Evolutionary conservation across 1,140 invertebrate species (phyloP).

Genomic region (Danaus melanippus): DNA sequence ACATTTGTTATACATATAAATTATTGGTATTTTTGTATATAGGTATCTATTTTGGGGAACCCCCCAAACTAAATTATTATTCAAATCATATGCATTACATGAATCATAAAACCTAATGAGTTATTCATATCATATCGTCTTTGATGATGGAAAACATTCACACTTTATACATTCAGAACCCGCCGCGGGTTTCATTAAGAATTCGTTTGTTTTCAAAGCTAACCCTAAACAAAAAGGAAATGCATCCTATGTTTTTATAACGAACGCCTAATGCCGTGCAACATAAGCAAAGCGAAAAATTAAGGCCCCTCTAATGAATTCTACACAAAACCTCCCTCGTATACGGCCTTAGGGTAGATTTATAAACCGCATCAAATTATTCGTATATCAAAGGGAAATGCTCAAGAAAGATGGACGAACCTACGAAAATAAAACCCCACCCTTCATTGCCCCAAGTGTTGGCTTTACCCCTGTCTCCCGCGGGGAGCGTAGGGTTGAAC

Average conservation of each 20-base stretch:
- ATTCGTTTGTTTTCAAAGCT: constrained; percentile 42
- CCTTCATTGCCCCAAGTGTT: constrained; percentile 28
- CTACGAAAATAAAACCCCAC: constrained; percentile 37
- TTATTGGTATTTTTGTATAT: too few relatives aligned
- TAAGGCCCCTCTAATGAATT: constrained; percentile 57
- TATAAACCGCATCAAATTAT: constrained; percentile 46
- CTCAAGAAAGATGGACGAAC: constrained; percentile 50
- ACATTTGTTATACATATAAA: too few relatives aligned
- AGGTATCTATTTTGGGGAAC: too few relatives aligned
- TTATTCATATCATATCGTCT: constrained; percentile 28
- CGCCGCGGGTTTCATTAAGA: constrained; percentile 39
- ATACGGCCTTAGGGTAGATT: constrained; percentile 22
- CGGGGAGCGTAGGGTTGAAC: constrained; percentile 34
- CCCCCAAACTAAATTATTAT: too few relatives aligned
- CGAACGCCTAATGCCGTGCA: constrained; percentile 40
- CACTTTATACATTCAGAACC: constrained; percentile 27
- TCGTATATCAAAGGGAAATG: constrained; percentile 48
- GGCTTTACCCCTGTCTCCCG: constrained; percentile 23
- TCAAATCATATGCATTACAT: too few relatives aligned
- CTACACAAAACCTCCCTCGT: constrained; percentile 28
- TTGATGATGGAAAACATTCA: constrained; percentile 29
- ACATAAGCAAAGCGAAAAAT: constrained; percentile 42
- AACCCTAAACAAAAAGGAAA: constrained; percentile 42
- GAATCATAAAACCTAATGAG: constrained; percentile 19
- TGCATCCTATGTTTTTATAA: constrained; percentile 50